These are phyloP conservation scores for Troglohyphantes excavatus DNA, from an alignment of 2,888 invertebrate genomes.

Conservation along the genomic window DNA sequence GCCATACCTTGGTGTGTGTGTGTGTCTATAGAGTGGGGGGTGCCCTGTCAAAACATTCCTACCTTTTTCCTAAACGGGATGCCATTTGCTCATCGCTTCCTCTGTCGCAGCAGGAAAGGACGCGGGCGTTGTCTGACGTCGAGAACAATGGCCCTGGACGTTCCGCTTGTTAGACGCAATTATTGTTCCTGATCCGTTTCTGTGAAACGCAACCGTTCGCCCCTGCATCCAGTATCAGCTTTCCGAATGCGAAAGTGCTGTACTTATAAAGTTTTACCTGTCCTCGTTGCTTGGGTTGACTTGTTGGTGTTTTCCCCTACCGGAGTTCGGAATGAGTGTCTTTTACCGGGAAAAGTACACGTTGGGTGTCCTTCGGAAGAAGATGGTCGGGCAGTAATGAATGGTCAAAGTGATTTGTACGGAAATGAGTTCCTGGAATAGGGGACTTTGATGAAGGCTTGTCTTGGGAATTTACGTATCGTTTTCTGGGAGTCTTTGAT, in stretches of 20 bases:
- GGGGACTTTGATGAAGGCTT: too few relatives aligned
- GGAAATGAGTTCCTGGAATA: background rate
- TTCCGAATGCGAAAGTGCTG: slow-evolving; percentile 11
- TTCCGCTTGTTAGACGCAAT: slow-evolving; percentile 64
- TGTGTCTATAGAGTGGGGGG: background rate
- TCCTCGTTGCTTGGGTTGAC: background rate
- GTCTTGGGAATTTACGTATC: too few relatives aligned
- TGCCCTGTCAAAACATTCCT: background rate
- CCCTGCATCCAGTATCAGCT: background rate
- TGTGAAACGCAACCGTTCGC: slow-evolving; percentile 49
- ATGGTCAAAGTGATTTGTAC: background rate
- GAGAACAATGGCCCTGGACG: slow-evolving; percentile 74
- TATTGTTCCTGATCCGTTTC: slow-evolving; percentile 58
- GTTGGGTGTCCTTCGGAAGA: too few relatives aligned
- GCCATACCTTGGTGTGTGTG: too few relatives aligned
- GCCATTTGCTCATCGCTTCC: slow-evolving; percentile 50
- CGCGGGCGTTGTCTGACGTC: slow-evolving; percentile 8
- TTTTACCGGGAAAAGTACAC: background rate
- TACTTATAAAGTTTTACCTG: background rate
- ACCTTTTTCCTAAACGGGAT: slow-evolving; percentile 40
- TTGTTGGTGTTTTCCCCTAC: background rate
- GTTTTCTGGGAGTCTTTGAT: too few relatives aligned
- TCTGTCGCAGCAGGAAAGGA: slow-evolving; percentile 51
- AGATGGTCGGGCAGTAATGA: too few relatives aligned
- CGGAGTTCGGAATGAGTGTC: background rate